Percentiles rank a stretch among this genome's conserved stretches.
phyloP scores from a whole-genome alignment of 2,113 vertebrate genomes.

The Eudyptes chrysolophus region DNA sequence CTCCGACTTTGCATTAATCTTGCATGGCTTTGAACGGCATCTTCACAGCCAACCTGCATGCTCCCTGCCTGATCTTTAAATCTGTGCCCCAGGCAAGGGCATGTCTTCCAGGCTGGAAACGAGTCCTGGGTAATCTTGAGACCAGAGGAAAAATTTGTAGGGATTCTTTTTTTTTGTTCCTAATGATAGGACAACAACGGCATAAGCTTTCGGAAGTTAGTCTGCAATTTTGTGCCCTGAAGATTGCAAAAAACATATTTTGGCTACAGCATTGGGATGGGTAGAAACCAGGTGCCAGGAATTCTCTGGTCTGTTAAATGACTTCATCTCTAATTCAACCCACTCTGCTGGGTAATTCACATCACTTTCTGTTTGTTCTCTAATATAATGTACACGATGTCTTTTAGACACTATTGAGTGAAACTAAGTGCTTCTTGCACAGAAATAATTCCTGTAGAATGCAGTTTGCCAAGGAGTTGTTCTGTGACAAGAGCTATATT shows the following conservation, averaged over 20 bases:
- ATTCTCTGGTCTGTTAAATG: background rate
- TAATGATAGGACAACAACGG: rapidly evolving
- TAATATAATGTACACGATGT: background rate
- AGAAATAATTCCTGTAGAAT: background rate
- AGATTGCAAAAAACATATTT: background rate
- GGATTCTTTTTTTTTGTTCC: background rate
- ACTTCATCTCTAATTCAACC: background rate
- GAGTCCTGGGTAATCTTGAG: background rate
- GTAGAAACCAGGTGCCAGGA: background rate
- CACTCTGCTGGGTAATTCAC: background rate
- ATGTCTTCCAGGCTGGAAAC: background rate
- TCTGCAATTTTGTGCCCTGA: background rate
- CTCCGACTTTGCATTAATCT: background rate
- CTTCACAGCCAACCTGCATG: background rate
- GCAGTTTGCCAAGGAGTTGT: background rate
- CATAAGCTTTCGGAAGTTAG: background rate
- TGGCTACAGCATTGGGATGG: background rate
- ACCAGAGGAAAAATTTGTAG: background rate
- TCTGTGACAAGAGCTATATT: background rate
- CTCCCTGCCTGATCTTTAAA: background rate
- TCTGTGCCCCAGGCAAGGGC: background rate
- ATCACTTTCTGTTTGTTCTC: background rate
- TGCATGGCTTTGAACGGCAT: background rate
- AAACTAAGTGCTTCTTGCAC: constrained; percentile 2
- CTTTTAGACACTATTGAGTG: background rate